Evolutionary conservation across 2,113 vertebrate species (phyloP), one percentile per base, ranked within the genome.

Genomic region (Hydropotes inermis): DNA sequence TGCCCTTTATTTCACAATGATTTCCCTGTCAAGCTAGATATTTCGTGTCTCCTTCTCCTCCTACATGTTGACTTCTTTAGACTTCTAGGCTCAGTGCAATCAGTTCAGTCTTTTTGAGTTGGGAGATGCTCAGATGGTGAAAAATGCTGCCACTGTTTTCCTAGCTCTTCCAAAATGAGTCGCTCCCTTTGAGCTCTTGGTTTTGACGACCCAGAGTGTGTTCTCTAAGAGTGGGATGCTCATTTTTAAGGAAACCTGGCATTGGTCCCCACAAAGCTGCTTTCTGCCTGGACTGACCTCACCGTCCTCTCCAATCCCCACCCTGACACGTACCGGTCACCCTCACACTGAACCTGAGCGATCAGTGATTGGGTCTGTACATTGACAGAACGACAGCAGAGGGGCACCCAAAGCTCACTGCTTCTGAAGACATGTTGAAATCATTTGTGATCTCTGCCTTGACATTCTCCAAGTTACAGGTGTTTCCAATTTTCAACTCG

Each of bases 401-500:
- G 85, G 36, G n/a, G 39, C n/a, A 84, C n/a, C 47, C 47, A 10
- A 50, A 54, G 47, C 50, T 93, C 86, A 39, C 52, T 81, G 55
- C 30, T 82, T 95, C 83, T 50, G 43, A 89, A 89, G 88, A 11
- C 64, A 60, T 28, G 70, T 36, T 97, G 83, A 95, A 89, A 90
- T 50, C 76, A 92, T 93, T 95, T 89, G 45, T 91, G 47, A 57
- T 95, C 52, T n/a, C 87, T 95, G 82, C 19, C 11, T 84, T 92
- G 93, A 91, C 78, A 91, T 17, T 64, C 45, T 95, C 74, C 47
- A 96, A 92, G 91, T 45, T 87, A 52, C 92, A 97, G 81, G 79
- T 96, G 90, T 64, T 95, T 98, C 67, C 83, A 92, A 90, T 94
- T 96, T 92, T 84, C 78, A 91, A 94, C 58, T 94, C 1, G 2